These are phyloP conservation scores for Troglohyphantes excavatus DNA, from an alignment of 2,888 invertebrate genomes.

Conservation along the genomic window DNA sequence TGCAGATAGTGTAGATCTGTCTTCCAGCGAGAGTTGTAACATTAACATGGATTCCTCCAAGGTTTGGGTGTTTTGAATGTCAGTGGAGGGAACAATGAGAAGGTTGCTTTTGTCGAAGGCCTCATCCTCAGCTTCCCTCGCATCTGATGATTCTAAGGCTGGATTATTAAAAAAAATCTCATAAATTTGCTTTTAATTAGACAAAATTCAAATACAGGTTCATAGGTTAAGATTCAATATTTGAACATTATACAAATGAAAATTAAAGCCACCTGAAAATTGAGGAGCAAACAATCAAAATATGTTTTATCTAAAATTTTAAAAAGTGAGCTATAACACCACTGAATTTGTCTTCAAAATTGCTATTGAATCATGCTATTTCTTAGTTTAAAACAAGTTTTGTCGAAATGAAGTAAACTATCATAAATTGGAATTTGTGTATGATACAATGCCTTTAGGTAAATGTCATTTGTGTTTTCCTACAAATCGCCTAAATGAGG, in stretches of 20 bases:
- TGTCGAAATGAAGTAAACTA: no score
- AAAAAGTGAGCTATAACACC: no score
- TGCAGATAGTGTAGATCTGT: conserved; percentile 56
- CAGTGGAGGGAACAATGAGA: conserved; percentile 56
- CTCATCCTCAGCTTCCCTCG: conserved; percentile 12
- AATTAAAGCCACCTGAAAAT: no score
- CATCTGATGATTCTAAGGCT: conserved; percentile 74
- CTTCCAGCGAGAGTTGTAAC: conserved; percentile 59
- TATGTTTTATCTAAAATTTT: no score
- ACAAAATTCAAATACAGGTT: conserved; percentile 15
- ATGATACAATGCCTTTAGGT: no score
- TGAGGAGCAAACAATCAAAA: no score
- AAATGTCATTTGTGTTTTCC: no score
- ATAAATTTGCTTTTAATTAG: not conserved
- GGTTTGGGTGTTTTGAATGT: conserved; percentile 45
- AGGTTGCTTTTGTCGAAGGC: conserved; percentile 42
- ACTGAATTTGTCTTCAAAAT: no score
- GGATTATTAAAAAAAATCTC: not conserved
- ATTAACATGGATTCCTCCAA: conserved; percentile 66
- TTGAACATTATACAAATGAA: not conserved
- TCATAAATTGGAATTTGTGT: no score
- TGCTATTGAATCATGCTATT: no score
- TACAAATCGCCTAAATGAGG: no score
- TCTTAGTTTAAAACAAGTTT: no score
- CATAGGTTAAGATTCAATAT: conserved; percentile 26